phyloP scores from a whole-genome alignment of 2,888 invertebrate genomes.

The Marasmarcha lunaedactyla region DNA sequence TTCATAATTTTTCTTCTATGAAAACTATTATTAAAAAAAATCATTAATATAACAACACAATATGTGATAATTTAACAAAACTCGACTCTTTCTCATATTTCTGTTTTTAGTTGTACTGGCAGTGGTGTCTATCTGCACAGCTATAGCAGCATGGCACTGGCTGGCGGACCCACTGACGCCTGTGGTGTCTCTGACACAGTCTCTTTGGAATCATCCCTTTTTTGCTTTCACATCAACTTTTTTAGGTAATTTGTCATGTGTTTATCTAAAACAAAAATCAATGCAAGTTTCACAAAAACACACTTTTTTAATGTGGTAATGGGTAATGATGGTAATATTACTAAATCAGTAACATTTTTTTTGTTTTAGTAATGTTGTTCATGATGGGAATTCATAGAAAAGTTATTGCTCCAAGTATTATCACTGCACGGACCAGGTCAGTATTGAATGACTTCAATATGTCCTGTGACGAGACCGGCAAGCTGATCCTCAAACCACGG shows the following conservation, averaged over 20 bases:
- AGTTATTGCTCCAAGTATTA: constrained; percentile 96
- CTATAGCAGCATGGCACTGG: constrained; percentile 97
- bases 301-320: too few relatives aligned
- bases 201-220: constrained; percentile 93
- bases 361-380: constrained; percentile 83
- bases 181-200: constrained; percentile 91
- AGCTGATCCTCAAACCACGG: constrained; percentile 91
- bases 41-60: too few relatives aligned
- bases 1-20: too few relatives aligned
- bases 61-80: too few relatives aligned
- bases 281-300: too few relatives aligned
- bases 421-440: constrained; percentile 89
- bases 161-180: constrained; percentile 93
- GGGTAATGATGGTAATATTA: too few relatives aligned
- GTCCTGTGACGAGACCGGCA: constrained; percentile 98
- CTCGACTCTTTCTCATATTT: too few relatives aligned
- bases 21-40: too few relatives aligned
- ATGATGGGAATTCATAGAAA: constrained; percentile 94
- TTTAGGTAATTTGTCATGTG: constrained; percentile 80
- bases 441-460: constrained; percentile 96
- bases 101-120: constrained; percentile 82
- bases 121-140: constrained; percentile 89
- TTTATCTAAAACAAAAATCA: too few relatives aligned
- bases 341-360: too few relatives aligned
- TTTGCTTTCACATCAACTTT: constrained; percentile 90